Base-by-base conservation (phyloP, 2,888 invertebrate species). In the Parthenolecanium corni region DNA sequence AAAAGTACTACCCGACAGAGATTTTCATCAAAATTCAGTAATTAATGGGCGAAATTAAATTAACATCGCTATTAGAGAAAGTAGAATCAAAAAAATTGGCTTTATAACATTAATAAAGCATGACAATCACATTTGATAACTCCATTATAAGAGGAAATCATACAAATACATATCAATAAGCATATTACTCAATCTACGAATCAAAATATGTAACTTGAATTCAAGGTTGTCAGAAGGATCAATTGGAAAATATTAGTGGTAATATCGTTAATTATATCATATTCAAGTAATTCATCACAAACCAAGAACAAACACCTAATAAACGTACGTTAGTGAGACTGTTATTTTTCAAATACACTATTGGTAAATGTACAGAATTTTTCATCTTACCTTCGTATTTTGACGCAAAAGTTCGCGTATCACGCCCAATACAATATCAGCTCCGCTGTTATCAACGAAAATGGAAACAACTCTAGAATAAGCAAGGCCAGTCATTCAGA, bases 381-480 rank as follows among this genome's bases (percentile, higher is more conserved):
- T 40, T 71, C 5, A 6, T 31, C 31, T 68, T 67, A 95, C 89
- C 75, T 87, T 84, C 9, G 93, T 90, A 58, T 89, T 89, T 68
- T 87, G 78, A 65, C 81, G 79, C 23, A 95, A 74, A 57, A 91
- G 77, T 73, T 93, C 92, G 69, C 94, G 77, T 0, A 84, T 75
- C 65, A 96, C 83, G 21, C 96, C 96, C 64, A 96, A 79, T 62
- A 96, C 81, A 71, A 96, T 85, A 76, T 97, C 96, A 64, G 90
- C 85, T 12, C 96, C 97, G 72, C 93, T 92, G 74, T 97, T 97
- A 73, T 97, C 96, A 52, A 94, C 89, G 77, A 97, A 97, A 69
- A 97, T 83, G 23, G 87, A 87, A 53, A 89, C 87, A 53, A 89
- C 91, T 77, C 90, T 90, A 72, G 84, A 85, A 74, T 95, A 90